These are phyloP conservation scores for Malurus alboscapulatus DNA, from an alignment of 2,113 vertebrate genomes.

Conservation along the genomic window DNA sequence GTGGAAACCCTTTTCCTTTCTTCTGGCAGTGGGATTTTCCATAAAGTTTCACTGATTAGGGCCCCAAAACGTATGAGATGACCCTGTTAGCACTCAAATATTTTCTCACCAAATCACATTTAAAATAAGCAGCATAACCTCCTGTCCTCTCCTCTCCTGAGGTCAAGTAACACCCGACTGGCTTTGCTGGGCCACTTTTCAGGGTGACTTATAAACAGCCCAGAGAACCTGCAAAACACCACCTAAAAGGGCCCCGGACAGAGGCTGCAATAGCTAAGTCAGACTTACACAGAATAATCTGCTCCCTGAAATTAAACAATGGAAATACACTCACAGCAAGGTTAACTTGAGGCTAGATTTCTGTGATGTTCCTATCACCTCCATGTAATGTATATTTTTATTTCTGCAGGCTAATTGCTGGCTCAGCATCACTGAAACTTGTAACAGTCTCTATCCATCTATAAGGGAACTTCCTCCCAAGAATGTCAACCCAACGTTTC, in stretches of 20 bases:
- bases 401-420: neutral
- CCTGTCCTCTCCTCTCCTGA: neutral
- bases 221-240: neutral
- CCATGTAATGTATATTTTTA: neutral
- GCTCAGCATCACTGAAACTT: neutral
- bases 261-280: accelerated
- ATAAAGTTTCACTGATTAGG: neutral
- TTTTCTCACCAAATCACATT: neutral
- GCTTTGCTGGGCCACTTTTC: neutral
- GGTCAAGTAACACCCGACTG: neutral
- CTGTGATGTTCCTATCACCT: neutral
- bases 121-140: neutral
- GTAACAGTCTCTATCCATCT: neutral
- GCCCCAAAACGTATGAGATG: neutral
- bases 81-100: neutral
- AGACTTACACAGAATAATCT: neutral
- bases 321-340: neutral
- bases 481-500: neutral
- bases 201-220: neutral
- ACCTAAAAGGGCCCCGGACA: neutral
- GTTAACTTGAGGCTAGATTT: neutral
- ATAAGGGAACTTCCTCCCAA: neutral
- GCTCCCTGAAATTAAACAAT: neutral
- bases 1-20: neutral
- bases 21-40: neutral